A percentile compares a stretch with the other conserved stretches of the same genome.
These are phyloP conservation scores for Miichthys miiuy DNA, from an alignment of 2,797 vertebrate species.

Conservation along the genomic window DNA sequence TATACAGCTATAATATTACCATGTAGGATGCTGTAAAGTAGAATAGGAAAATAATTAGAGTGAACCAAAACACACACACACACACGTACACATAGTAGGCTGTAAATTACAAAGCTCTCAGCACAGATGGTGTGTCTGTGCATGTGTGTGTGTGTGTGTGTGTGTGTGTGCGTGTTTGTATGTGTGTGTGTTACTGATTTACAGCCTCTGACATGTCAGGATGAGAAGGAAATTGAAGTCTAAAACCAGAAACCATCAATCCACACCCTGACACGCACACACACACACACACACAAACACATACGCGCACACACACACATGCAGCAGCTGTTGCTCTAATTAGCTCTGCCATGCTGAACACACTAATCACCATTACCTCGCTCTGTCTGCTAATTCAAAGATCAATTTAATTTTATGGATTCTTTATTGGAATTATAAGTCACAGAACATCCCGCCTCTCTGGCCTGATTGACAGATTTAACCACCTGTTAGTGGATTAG, in stretches of 20 bases:
- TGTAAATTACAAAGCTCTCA: conserved; percentile 64
- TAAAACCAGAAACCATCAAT: conserved; percentile 73
- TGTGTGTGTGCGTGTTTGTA: conserved; percentile 39
- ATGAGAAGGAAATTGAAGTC: conserved; percentile 77
- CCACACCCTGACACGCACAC: conserved; percentile 24
- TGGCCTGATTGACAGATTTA: conserved; percentile 72
- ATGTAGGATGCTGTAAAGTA: conserved; percentile 52
- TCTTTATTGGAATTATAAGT: conserved; percentile 83
- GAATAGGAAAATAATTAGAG: conserved; percentile 69
- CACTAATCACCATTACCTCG: conserved; percentile 80
- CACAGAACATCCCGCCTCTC: conserved; percentile 64
- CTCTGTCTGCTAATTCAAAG: conserved; percentile 83
- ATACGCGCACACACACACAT: conserved; percentile 34
- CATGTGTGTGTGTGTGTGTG: conserved; percentile 1
- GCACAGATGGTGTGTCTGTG: conserved; percentile 67
- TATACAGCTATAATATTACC: conserved; percentile 41
- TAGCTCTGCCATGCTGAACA: conserved; percentile 78
- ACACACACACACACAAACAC: conserved; percentile 17
- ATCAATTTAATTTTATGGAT: conserved; percentile 85
- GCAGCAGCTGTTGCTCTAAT: conserved; percentile 78
- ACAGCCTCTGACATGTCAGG: conserved; percentile 70
- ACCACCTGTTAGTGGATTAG: conserved; percentile 71
- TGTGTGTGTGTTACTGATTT: conserved; percentile 68
- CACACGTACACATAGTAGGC: conserved; percentile 4
- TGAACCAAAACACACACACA: conserved; percentile 49